phyloP scores from a whole-genome alignment of 2,113 vertebrate species.

The Cheirogaleus medius region DNA sequence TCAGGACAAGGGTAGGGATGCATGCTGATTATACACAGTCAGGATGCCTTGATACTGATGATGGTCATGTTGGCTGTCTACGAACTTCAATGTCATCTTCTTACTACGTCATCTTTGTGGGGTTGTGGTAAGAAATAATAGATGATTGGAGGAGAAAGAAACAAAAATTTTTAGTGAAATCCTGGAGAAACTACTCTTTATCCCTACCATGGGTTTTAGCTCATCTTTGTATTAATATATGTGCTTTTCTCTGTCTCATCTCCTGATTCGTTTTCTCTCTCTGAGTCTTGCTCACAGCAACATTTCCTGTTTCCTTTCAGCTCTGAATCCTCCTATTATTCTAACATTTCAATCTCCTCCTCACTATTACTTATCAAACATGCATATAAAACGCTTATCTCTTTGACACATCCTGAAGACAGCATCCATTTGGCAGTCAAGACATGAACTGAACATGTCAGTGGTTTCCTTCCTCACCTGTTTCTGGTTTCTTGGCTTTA shows the following conservation, averaged over 20 bases:
- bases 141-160: neutral
- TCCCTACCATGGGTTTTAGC: neutral
- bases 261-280: neutral
- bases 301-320: neutral
- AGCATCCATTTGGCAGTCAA: neutral
- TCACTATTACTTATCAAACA: neutral
- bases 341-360: neutral
- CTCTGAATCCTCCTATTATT: neutral
- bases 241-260: neutral
- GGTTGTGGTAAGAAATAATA: neutral
- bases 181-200: neutral
- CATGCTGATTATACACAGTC: fast-evolving
- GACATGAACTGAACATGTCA: too few relatives aligned
- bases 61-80: fast-evolving
- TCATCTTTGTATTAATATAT: neutral
- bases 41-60: too few relatives aligned
- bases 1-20: neutral
- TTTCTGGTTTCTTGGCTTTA: neutral
- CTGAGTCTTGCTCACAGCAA: neutral
- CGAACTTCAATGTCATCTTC: too few relatives aligned
- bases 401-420: neutral
- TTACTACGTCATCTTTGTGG: neutral
- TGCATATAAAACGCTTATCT: neutral
- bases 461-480: neutral
- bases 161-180: neutral